Evolutionary conservation across 2,113 vertebrate species (phyloP), one percentile per base, ranked within the genome.

Genomic region (Ptyas mucosa): DNA sequence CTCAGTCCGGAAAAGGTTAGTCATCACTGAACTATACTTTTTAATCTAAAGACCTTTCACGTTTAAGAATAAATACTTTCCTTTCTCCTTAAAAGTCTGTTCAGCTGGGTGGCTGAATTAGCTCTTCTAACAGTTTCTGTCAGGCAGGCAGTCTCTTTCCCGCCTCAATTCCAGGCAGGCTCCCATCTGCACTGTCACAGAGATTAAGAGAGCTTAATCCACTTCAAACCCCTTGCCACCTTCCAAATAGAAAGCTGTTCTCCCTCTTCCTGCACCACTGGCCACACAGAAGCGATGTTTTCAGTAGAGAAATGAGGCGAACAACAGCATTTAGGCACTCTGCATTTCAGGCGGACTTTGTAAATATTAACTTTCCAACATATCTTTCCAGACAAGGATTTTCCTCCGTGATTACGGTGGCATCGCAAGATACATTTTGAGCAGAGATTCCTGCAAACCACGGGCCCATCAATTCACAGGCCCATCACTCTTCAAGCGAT

Each of bases 121-220:
- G n/a, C 29, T 94, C 49, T 93, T 94, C 0, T 1, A 95, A 58
- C 3, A 92, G 69, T 20, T 49, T 92, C 89, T 58, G 58, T 43
- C 92, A 34, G 46, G 89, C 61, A 91, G 85, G 53, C 90, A 54
- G 54, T 29, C 26, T 18, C 53, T 90, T 58, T 94, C 89, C 93
- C 91, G 61, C 90, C 64, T 89, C 87, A 88, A 61, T 46, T 53
- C 64, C 93, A 49, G 87, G 12, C 0, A 95, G 91, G 88, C 89
- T 93, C 85, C 85, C 81, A 91, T 95, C 91, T 95, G 81, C 69
- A 92, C 89, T 58, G 93, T 64, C 91, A 94, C 0, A 0, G 39
- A 95, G 89, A 96, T 93, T 90, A 94, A 15, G 57, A 88, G 81
- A 24, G 89, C 88, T 90, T 95, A 96, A 96, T 69, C 87, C 91